Base-by-base conservation (phyloP, 2,888 invertebrate genomes). In the Psococerastis gibbosa region DNA sequence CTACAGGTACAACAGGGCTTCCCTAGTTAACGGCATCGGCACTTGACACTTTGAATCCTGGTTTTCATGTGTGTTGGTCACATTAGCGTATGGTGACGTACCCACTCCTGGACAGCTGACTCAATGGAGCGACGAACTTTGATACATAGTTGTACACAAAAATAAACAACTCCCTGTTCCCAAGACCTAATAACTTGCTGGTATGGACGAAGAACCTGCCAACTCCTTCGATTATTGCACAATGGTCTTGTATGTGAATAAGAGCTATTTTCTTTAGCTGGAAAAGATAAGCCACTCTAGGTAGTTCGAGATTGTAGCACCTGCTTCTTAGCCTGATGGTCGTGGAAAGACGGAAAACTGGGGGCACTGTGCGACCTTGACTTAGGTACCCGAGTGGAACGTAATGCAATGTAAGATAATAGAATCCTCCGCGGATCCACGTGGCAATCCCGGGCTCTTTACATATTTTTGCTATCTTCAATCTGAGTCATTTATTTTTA, bases 361-460 rank as follows among this genome's bases (percentile, higher is more conserved):
- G 38, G 38, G 38, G 38, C 38, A 38, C 17, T 38, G 38, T 38
- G 38, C 38, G 38, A 18, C 38, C 38, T 53, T 53, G 53, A 53
- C 53, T 53, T 49, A 20, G 23, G 38, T 38, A 38, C 38, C 20
- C 27, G 27, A 9, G 27, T 27, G 27, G 27, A 27, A 27, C 27
- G 27, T 27, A 27, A 11, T 27, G 27, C 8, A 27, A 27, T 11
- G 27, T 27, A 27, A 27, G 27, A 27, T 27, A 27, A n/a, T n/a
- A n/a, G n/a, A n/a, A 27, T 27, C 27, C 27, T 9, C 6, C 27
- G 27, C 27, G 11, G 8, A 27, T 11, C 27, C 6, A 11, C 27
- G 6, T 11, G 27, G 8, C 6, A 27, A 27, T 27, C 27, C 27
- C 6, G 8, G 8, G 27, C 11, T 27, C 27, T 11, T 27, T 27